phyloP scores from a whole-genome alignment of 1,140 invertebrate genomes.

The Dreissena polymorpha region DNA sequence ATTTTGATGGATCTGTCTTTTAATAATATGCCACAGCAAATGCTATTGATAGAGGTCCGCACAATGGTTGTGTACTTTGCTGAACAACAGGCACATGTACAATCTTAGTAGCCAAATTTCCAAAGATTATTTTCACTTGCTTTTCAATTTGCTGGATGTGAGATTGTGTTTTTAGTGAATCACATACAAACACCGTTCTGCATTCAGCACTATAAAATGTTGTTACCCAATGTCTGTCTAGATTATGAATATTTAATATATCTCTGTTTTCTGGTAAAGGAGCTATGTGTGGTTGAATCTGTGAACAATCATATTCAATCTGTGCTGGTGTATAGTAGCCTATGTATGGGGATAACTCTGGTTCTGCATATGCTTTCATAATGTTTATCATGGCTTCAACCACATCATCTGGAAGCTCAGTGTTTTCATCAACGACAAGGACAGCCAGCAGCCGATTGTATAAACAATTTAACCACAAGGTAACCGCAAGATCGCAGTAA shows the following conservation, averaged over 20 bases:
- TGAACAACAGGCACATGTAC: constrained; percentile 21
- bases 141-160: constrained; percentile 6
- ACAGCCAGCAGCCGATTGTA: no score
- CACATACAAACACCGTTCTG: constrained; percentile 19
- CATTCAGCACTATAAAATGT: constrained; percentile 9
- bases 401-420: constrained; percentile 17
- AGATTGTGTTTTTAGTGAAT: constrained; percentile 5
- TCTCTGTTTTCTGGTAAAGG: constrained; percentile 13
- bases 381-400: constrained; percentile 24
- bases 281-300: constrained; percentile 10
- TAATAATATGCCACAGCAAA: constrained; percentile 13
- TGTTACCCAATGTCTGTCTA: constrained; percentile 18
- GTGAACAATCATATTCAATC: constrained; percentile 29
- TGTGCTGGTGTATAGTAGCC: constrained; percentile 31
- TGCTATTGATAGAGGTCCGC: constrained; percentile 19
- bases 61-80: constrained; percentile 17
- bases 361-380: constrained; percentile 20
- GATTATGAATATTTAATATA: constrained; percentile 21
- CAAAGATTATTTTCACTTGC: constrained; percentile 19
- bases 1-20: constrained; percentile 20
- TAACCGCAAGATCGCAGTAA: no score
- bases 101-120: constrained; percentile 15
- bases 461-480: no score
- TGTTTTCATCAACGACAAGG: constrained; percentile 11
- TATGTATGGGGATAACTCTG: constrained; percentile 11